Evolutionary conservation across 2,113 vertebrate genomes (phyloP).

Genomic region (Cathartes aura): DNA sequence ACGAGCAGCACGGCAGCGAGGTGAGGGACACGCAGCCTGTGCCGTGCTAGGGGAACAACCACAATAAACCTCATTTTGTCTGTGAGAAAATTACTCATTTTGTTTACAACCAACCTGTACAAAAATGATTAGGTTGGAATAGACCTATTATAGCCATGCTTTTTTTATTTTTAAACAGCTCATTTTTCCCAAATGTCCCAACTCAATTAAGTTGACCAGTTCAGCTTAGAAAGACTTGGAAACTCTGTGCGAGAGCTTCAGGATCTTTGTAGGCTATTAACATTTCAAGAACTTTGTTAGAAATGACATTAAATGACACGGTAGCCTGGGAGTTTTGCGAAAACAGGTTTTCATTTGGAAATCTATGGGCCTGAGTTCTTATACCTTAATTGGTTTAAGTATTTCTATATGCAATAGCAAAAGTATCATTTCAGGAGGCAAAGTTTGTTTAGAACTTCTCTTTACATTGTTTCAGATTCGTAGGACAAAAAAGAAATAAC

Average conservation of each 20-base stretch:
- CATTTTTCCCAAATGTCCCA: neutral
- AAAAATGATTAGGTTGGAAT: neutral
- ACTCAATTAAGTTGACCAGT: neutral
- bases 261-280: neutral
- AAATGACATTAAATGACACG: neutral
- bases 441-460: neutral
- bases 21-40: neutral
- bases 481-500: neutral
- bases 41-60: fast-evolving
- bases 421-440: neutral
- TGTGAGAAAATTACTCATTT: neutral
- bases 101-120: neutral
- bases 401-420: neutral
- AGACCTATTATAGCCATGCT: neutral
- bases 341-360: neutral
- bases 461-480: neutral
- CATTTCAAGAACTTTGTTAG: neutral
- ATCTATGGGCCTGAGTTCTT: neutral
- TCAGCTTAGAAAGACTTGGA: neutral
- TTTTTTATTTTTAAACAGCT: neutral
- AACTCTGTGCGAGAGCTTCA: neutral
- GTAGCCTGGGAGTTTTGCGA: neutral
- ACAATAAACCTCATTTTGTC: neutral
- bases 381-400: neutral
- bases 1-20: fast-evolving